Percentiles rank a stretch among this genome's conserved stretches.
phyloP scores from a whole-genome alignment of 2,113 vertebrate genomes.

The Apteryx owenii region DNA sequence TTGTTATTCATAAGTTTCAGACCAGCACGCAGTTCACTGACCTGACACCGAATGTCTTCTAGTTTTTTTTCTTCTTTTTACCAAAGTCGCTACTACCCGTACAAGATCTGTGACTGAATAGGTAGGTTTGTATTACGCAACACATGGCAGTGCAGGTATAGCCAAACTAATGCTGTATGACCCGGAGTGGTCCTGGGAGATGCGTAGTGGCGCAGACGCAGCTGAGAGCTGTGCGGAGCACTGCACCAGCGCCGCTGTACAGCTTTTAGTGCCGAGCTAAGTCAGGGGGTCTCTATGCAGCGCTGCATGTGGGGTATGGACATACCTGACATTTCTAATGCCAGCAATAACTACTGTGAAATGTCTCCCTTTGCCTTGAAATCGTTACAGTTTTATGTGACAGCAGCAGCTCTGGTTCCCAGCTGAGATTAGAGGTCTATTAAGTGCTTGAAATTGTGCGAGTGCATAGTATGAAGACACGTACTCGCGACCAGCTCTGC shows the following conservation, averaged over 20 bases:
- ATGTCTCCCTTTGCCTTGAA: constrained; percentile 19
- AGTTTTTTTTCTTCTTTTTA: neutral
- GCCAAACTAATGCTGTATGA: rapidly evolving
- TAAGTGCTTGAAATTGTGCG: neutral
- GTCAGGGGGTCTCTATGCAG: neutral
- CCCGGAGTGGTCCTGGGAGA: neutral
- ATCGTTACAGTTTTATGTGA: neutral
- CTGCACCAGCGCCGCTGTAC: neutral
- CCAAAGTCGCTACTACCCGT: neutral
- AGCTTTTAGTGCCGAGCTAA: neutral
- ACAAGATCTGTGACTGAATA: neutral
- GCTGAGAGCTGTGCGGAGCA: neutral
- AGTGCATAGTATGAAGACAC: neutral
- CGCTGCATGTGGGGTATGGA: neutral
- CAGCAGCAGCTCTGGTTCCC: constrained; percentile 17
- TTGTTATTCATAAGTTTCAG: neutral
- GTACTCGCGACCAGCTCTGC: neutral
- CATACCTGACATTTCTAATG: neutral
- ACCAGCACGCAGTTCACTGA: neutral
- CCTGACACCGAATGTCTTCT: neutral
- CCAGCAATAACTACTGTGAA: constrained; percentile 5
- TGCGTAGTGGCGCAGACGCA: neutral
- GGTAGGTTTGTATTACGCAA: neutral
- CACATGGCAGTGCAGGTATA: rapidly evolving
- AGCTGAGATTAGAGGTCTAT: constrained; percentile 21